Base-by-base conservation (phyloP, 2,888 invertebrate genomes). In the Conus canariensis region DNA sequence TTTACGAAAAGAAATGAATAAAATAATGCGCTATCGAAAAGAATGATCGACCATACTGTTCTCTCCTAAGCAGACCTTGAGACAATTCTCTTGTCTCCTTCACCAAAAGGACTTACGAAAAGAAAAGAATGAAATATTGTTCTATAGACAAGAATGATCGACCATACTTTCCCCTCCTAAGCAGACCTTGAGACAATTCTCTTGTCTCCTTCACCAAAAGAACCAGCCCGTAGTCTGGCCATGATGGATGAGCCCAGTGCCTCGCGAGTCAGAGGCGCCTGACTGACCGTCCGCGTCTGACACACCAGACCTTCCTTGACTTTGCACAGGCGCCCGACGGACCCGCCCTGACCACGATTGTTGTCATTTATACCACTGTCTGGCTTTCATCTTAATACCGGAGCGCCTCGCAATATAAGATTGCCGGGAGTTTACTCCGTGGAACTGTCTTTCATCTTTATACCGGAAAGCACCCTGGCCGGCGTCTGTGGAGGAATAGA, bases 331-430 rank as follows among this genome's bases (percentile, higher is more conserved):
- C 83, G 83, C 19, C 58, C 45, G 83, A 58, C 58, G 8, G 83
- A 58, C 83, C 22, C 30, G 74, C 9, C 25, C n/a, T 74, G 9
- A 74, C n/a, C 22, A 74, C 7, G n/a, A 45, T n/a, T n/a, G 74
- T n/a, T 74, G 74, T 74, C 74, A 74, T 74, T 8, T 22, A 22
- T n/a, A 3, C 10, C 60, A 14, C 60, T 10, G 16, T 64, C 60
- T 64, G 74, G 74, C 74, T 74, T 74, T 74, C 74, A 74, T 74
- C 74, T 74, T n/a, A 74, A 22, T 22, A 74, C n/a, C 74, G 22
- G n/a, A 74, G n/a, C n/a, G n/a, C n/a, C n/a, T 9, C n/a, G 74
- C 74, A 74, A 19, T 74, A 9, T 74, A 74, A n/a, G 74, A 74
- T 74, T 22, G 74, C 74, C n/a, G 7, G n/a, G n/a, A n/a, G 22